Percentiles rank a stretch among this genome's conserved stretches.
These are phyloP conservation scores for Protobothrops flavoviridis DNA, from an alignment of 2,113 vertebrate genomes.

Conservation along the genomic window DNA sequence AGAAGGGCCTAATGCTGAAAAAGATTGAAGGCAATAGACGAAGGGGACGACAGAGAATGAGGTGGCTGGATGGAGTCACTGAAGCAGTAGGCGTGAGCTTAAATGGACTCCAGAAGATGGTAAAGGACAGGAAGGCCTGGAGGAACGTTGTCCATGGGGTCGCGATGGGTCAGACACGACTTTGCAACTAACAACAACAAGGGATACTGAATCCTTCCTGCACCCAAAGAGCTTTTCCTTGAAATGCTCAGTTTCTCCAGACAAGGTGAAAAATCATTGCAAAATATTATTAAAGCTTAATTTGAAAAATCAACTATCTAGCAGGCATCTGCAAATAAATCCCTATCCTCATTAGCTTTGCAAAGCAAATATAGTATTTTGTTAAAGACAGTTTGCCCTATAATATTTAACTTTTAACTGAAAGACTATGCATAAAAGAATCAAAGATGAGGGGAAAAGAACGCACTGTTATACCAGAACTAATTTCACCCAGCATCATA, in stretches of 20 bases:
- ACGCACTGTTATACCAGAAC: background rate
- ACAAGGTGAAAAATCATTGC: background rate
- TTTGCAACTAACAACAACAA: no score
- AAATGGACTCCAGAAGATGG: no score
- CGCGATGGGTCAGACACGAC: no score
- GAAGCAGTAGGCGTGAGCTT: no score
- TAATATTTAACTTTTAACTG: background rate
- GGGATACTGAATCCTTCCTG: background rate
- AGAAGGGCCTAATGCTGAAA: no score
- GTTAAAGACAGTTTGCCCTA: background rate
- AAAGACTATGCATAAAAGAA: background rate
- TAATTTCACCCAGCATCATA: background rate
- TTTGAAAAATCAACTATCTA: slow-evolving; percentile 33
- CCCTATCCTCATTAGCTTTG: slow-evolving; percentile 18
- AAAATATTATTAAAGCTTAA: background rate
- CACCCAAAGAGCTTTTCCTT: background rate
- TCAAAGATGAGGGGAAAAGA: background rate
- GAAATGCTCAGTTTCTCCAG: background rate
- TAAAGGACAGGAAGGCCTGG: no score
- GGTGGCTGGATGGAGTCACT: no score
- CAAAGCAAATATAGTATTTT: slow-evolving; percentile 35
- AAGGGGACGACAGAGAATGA: no score
- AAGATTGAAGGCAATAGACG: no score
- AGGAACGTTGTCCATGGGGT: no score
- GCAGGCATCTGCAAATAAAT: background rate